A percentile compares a stretch with the other conserved stretches of the same genome.
Conservation (phyloP, 92 coral and sea anemone genomes). For the Plumapathes pennacea region DNA sequence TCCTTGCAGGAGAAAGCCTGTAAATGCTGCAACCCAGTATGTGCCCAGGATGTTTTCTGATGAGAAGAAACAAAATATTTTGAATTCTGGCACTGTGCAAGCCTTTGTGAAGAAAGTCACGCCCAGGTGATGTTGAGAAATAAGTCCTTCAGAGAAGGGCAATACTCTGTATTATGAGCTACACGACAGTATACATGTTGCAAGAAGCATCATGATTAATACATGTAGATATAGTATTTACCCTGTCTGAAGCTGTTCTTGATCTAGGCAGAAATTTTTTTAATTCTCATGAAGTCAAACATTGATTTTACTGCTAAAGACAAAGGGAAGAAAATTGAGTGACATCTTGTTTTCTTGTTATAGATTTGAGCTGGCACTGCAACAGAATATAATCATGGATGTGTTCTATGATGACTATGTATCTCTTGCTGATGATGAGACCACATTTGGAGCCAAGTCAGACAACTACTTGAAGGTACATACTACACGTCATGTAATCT, state of each 20-base stretch:
- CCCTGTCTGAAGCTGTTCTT: too few species aligned
- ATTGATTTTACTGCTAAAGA: not conserved
- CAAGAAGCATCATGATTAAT: not conserved
- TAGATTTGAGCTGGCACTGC: constrained; percentile 94
- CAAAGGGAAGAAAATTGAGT: not conserved
- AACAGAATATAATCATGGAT: constrained; percentile 94
- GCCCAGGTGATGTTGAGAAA: constrained; percentile 96
- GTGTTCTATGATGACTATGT: constrained; percentile 93
- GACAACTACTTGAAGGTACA: constrained; percentile 95
- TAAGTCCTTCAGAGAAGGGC: too few species aligned
- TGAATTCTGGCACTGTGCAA: constrained; percentile 40
- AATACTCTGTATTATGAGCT: too few species aligned
- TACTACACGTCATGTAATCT: too few species aligned
- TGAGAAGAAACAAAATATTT: constrained; percentile 49
- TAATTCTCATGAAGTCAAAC: not conserved
- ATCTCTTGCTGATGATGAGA: constrained; percentile 91
- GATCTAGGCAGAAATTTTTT: too few species aligned
- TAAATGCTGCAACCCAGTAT: constrained; percentile 93
- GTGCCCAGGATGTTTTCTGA: constrained; percentile 74
- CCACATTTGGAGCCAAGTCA: constrained; percentile 97
- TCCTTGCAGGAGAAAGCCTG: constrained; percentile 79
- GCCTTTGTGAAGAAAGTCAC: constrained; percentile 78
- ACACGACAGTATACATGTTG: too few species aligned
- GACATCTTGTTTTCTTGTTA: not conserved
- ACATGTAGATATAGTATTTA: too few species aligned